A percentile compares a stretch with the other conserved stretches of the same genome.
Conservation (phyloP, 2,797 vertebrate species). For the Sebastes matsubarae region DNA sequence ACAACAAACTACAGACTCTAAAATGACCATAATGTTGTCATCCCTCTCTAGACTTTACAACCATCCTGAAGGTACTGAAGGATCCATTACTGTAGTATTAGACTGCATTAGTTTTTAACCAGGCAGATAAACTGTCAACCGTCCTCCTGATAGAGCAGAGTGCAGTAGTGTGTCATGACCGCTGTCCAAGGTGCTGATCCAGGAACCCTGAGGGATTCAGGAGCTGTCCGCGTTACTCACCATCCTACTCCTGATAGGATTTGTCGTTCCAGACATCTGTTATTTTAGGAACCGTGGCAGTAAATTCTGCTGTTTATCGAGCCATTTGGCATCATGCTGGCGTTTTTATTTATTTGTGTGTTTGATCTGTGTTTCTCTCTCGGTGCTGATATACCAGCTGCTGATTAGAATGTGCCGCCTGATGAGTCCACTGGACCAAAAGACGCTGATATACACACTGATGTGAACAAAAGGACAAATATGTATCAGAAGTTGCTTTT, state of each 20-base stretch:
- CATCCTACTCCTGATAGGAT: neutral
- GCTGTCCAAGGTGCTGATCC: slow-evolving; percentile 21
- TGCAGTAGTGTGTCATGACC: neutral
- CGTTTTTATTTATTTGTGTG: neutral
- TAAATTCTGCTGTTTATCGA: neutral
- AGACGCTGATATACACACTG: neutral
- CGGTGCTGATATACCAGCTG: neutral
- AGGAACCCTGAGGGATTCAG: neutral
- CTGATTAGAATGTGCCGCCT: neutral
- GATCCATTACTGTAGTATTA: too few relatives aligned
- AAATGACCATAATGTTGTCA: too few relatives aligned
- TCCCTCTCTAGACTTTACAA: too few relatives aligned
- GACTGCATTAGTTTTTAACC: neutral
- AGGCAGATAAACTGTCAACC: neutral
- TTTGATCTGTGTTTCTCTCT: neutral
- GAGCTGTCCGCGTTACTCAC: neutral
- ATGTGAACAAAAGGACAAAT: neutral
- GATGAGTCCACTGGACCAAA: neutral
- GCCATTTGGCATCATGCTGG: neutral
- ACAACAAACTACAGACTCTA: too few relatives aligned
- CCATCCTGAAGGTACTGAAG: too few relatives aligned
- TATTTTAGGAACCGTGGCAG: neutral
- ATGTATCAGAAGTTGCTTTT: too few relatives aligned
- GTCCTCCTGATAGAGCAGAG: too few relatives aligned
- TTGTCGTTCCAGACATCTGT: neutral